Evolutionary conservation across 2,113 vertebrate genomes (phyloP).

Genomic region (Brachypodius melanocephalos): DNA sequence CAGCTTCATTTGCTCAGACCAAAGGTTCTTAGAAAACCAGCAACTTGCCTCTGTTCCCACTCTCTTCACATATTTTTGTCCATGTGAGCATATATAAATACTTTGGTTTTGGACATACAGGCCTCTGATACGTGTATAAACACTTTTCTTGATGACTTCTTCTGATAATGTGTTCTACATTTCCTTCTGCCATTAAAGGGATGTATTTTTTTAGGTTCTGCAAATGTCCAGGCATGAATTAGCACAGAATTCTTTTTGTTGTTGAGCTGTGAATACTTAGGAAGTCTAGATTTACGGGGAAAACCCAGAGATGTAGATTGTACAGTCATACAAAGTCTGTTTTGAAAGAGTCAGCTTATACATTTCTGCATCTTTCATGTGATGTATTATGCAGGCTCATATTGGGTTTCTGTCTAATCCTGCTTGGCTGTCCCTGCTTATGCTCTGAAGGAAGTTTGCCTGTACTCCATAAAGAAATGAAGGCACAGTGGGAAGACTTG

Average conservation of each 20-base stretch:
- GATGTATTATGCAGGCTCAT: fast-evolving
- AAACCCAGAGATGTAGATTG: neutral
- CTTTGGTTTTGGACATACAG: neutral
- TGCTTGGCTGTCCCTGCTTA: neutral
- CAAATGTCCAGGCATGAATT: neutral
- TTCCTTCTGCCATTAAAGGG: neutral
- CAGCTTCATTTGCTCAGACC: neutral
- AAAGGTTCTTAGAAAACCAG: neutral
- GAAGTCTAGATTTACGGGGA: neutral
- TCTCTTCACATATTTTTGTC: neutral
- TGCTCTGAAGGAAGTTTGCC: neutral
- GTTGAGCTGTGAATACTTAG: neutral
- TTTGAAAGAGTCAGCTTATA: neutral
- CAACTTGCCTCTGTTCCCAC: neutral
- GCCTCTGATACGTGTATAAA: neutral
- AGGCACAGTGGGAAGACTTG: neutral
- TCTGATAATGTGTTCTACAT: neutral
- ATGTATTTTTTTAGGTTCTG: neutral
- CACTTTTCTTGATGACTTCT: neutral
- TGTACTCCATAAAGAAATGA: neutral
- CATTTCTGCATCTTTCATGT: neutral
- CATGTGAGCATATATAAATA: neutral
- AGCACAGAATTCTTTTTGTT: neutral
- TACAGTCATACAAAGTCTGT: neutral
- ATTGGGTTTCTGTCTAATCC: neutral